These are phyloP conservation scores for Sprattus sprattus DNA, from an alignment of 2,113 vertebrate species.

Conservation along the genomic window DNA sequence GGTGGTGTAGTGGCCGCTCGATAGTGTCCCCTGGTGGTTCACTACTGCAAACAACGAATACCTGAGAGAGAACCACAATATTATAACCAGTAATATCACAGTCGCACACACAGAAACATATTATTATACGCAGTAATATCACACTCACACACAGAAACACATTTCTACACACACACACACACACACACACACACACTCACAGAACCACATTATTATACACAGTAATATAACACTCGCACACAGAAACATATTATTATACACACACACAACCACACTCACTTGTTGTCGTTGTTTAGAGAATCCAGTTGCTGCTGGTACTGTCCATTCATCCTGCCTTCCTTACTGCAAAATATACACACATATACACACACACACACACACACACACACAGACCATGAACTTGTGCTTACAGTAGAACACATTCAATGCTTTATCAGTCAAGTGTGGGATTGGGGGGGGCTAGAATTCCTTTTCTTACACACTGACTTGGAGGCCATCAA, in stretches of 20 bases:
- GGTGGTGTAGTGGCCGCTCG: slow-evolving; percentile 98
- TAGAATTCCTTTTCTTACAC: too few species aligned
- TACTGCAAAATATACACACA: slow-evolving; percentile 71
- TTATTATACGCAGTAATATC: too few species aligned
- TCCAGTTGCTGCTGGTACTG: slow-evolving; percentile 94
- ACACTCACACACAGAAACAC: background rate
- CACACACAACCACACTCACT: slow-evolving; percentile 76
- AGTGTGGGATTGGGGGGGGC: too few species aligned
- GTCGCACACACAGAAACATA: background rate
- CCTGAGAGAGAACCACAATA: slow-evolving; percentile 59
- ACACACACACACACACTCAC: background rate
- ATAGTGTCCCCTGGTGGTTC: slow-evolving; percentile 98
- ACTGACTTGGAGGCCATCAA: too few species aligned
- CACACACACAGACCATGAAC: too few species aligned
- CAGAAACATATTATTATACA: too few species aligned
- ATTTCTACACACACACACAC: background rate
- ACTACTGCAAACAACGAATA: slow-evolving; percentile 99
- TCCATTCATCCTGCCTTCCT: slow-evolving; percentile 99
- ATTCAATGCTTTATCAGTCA: too few species aligned
- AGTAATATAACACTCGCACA: too few species aligned
- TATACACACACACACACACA: too few species aligned
- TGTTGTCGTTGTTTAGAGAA: slow-evolving; percentile 96
- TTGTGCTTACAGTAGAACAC: too few species aligned
- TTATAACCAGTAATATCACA: background rate
- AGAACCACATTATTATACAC: background rate